Base-by-base conservation (phyloP, 2,888 invertebrate genomes). In the Gibbula magus region DNA sequence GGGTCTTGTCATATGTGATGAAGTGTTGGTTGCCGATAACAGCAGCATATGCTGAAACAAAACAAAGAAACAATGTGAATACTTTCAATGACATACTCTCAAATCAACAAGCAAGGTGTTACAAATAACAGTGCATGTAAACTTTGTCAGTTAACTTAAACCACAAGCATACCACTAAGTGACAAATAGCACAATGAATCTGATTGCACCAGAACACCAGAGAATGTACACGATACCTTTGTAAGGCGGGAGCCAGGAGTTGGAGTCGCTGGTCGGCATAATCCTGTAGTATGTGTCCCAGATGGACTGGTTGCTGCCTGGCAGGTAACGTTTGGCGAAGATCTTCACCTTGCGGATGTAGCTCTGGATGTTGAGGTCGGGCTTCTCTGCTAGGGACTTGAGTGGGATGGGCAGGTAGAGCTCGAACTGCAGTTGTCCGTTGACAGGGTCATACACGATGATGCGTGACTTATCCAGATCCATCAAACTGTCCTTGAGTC, bases 211-310 rank as follows among this genome's bases (percentile, higher is more conserved):
- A 45, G 45, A 45, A 45, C 10, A 45, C 5, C 45, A 8, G 5
- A 45, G 10, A 10, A 8, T 45, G 45, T 35, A 45, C 45, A 45
- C 5, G 45, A 93, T 93, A 97, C 97, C 96, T 93, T 95, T 95
- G 92, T 97, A 98, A 10, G 98, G 97, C 66, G 98, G 98, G 86
- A 98, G 90, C 95, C 97, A 95, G 81, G 96, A 96, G 73, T 95
- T 94, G 0, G 96, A 95, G 91, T 97, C 96, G 96, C 89, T 95
- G 25, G 96, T 95, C 0, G 96, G 96, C 85, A 96, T 95, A 88
- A 96, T 95, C 86, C 95, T 95, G 90, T 96, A 96, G 92, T 96
- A 96, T 82, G 95, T 94, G 20, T 95, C 95, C 95, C 96, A 96
- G 78, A 97, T 94, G 29, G 96, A 86, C 83, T 86, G 87, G 67